Evolutionary conservation across 2,797 vertebrate species (phyloP), one percentile per base, ranked within the genome.

Genomic region (Lithobates pipiens): DNA sequence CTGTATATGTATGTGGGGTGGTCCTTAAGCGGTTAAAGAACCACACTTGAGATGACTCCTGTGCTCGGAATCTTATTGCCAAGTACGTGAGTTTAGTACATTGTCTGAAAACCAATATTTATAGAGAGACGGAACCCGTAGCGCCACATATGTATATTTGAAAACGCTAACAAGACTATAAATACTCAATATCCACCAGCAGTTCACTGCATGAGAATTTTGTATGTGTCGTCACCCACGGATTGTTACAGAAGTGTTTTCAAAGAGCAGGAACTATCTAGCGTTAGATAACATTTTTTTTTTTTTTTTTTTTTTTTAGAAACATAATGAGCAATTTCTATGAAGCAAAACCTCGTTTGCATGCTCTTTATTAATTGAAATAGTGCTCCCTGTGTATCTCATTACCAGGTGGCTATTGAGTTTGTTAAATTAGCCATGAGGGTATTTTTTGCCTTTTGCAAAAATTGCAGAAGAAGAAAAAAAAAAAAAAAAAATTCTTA

Each of bases 281-380:
- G n/a, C 61, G 25, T 25, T n/a, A 65, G 61, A 65, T 7, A 65
- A 25, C 23, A 5, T 0, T 0, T 10, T 10, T 39, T 39, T 39
- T 39, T 39, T 39, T 39, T 39, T 39, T 39, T 63, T 7, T 65
- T 25, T 65, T 65, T 65, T 65, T 25, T 0, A 29, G 25, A 29
- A 88, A 89, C 77, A 85, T 80, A 89, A 88, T 79, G 85, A 87
- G 84, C 63, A 88, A 84, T 84, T 78, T 89, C 88, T 74, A 81
- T 50, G 32, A 76, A 88, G 76, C 88, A 86, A 76, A 67, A 74
- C 54, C 54, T 23, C 18, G 69, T 83, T 79, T 70, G 85, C 86
- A 87, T 50, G 74, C 87, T 86, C 89, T 90, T 91, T 91, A 78
- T 46, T 44, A 91, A 90, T 91, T 91, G 88, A 84, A 88, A 86